A percentile compares a stretch with the other conserved stretches of the same genome.
Conservation (phyloP, 92 coral and sea anemone species). For the Umimayanthus chanpuru region DNA sequence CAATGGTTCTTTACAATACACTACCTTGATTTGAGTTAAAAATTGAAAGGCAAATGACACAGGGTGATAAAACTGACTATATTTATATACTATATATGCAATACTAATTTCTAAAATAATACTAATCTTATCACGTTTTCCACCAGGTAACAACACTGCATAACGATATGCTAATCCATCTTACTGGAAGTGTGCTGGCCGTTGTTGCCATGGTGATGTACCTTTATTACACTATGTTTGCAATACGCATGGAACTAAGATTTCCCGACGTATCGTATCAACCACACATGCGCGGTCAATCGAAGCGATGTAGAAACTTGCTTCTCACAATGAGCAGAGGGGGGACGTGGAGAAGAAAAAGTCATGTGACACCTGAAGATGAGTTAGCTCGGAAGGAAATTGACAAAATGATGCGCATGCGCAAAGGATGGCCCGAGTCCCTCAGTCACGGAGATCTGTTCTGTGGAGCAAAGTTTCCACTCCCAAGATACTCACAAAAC, state of each 20-base stretch:
- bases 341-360: constrained; percentile 60
- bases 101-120: neutral
- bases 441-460: constrained; percentile 80
- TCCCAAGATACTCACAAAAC: constrained; percentile 68
- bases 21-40: no score
- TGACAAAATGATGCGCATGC: constrained; percentile 69
- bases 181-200: neutral
- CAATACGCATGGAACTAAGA: constrained; percentile 13
- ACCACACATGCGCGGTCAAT: constrained; percentile 54
- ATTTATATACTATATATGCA: neutral
- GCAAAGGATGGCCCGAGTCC: constrained; percentile 86
- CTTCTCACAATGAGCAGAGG: constrained; percentile 69
- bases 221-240: constrained; percentile 18
- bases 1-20: neutral
- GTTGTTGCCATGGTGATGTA: constrained; percentile 34
- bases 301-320: constrained; percentile 59
- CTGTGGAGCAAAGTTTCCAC: constrained; percentile 76
- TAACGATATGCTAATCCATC: constrained; percentile 1
- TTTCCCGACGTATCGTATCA: neutral
- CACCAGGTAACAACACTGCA: neutral
- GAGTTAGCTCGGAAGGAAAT: constrained; percentile 56
- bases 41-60: no score
- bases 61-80: no score
- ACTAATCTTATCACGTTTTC: neutral
- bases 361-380: constrained; percentile 55